These are phyloP conservation scores for Rhodeus uyekii DNA, from an alignment of 2,797 vertebrate genomes.

Conservation along the genomic window DNA sequence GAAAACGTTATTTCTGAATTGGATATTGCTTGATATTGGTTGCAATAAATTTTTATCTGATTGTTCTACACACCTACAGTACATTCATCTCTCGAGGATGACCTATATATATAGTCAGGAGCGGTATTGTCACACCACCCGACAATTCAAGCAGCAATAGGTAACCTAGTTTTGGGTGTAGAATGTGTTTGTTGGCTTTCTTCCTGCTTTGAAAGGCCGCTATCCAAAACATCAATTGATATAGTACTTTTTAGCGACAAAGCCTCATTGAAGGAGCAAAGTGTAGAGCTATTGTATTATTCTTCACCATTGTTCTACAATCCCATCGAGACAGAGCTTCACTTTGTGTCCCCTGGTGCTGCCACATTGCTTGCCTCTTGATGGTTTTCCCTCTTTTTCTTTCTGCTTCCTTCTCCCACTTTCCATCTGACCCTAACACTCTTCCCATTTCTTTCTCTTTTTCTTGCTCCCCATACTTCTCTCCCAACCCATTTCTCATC, in stretches of 20 bases:
- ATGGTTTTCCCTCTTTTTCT: not conserved
- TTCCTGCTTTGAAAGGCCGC: not conserved
- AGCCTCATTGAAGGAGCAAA: constrained; percentile 26
- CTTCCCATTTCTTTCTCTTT: not conserved
- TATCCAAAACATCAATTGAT: constrained; percentile 31
- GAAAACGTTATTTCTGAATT: not conserved
- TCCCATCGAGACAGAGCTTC: constrained; percentile 13
- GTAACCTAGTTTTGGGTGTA: constrained; percentile 10
- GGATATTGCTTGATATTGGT: not conserved
- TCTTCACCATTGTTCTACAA: constrained; percentile 28
- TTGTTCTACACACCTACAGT: not conserved
- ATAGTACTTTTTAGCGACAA: constrained; percentile 28
- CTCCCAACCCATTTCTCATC: constrained; percentile 6
- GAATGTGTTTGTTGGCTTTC: constrained; percentile 9
- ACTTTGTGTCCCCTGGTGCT: constrained; percentile 27
- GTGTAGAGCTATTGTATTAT: constrained; percentile 23
- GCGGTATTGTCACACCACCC: not conserved
- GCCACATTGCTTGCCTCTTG: constrained; percentile 3
- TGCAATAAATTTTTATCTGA: not conserved
- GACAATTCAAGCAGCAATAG: not conserved
- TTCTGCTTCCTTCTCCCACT: not conserved
- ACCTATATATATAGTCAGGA: constrained; percentile 13
- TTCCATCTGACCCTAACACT: constrained; percentile 31
- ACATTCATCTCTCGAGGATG: not conserved
- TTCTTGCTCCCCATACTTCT: not conserved